phyloP scores from a whole-genome alignment of 2,797 vertebrate genomes.

The Ctenopoma kingsleyae region DNA sequence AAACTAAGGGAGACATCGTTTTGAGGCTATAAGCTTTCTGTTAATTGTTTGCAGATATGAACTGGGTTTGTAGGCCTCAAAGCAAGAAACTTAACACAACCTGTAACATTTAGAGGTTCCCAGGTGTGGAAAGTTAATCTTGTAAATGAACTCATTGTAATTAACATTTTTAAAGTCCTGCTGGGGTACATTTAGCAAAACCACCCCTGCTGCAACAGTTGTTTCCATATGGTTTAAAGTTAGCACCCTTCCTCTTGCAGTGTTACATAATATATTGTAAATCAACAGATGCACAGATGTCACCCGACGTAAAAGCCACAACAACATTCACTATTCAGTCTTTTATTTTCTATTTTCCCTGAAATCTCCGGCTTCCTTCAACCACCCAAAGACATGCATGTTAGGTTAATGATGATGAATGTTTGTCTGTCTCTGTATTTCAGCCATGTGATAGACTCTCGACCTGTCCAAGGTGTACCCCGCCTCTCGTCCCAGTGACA shows the following conservation, averaged over 20 bases:
- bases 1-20: constrained; percentile 7
- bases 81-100: constrained; percentile 25
- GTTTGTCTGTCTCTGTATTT: no score
- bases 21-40: constrained; percentile 11
- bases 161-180: constrained; percentile 50
- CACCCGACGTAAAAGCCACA: neutral
- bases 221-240: constrained; percentile 64
- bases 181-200: constrained; percentile 50
- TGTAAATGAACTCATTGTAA: constrained; percentile 59
- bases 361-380: no score
- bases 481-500: no score
- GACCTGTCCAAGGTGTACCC: no score
- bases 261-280: constrained; percentile 20
- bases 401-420: no score
- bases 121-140: constrained; percentile 51
- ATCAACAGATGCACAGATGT: neutral
- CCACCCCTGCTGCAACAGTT: constrained; percentile 48
- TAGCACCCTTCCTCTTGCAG: constrained; percentile 27
- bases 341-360: no score
- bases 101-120: constrained; percentile 54
- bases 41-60: constrained; percentile 38
- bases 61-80: constrained; percentile 8
- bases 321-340: constrained; percentile 3
- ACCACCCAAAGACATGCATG: no score
- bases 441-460: no score